Percentiles rank a stretch among this genome's conserved stretches.
Evolutionary conservation across 2,797 vertebrate species (phyloP).

Genomic region (Microctenopoma stevenorrisi): DNA sequence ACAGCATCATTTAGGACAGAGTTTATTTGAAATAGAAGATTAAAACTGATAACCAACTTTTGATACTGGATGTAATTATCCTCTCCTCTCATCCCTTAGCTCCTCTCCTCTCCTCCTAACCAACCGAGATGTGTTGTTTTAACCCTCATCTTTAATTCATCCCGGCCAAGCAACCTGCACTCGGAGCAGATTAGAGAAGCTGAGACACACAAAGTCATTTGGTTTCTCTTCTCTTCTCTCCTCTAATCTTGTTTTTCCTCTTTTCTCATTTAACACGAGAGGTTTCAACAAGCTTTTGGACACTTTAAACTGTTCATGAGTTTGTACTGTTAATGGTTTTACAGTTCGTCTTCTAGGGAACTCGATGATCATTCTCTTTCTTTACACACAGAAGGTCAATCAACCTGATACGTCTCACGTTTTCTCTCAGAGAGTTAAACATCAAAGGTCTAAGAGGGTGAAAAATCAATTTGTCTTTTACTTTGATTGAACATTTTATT

Average conservation of each 20-base stretch:
- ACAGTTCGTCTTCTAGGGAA: neutral
- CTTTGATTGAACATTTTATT: no score
- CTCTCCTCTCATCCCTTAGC: constrained; percentile 58
- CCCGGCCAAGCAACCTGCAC: constrained; percentile 78
- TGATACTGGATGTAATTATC: constrained; percentile 4
- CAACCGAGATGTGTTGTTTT: constrained; percentile 86
- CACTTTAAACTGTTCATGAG: constrained; percentile 12
- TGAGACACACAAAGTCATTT: constrained; percentile 39
- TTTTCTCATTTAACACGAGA: constrained; percentile 34
- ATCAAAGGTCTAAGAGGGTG: neutral
- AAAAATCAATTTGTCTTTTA: neutral
- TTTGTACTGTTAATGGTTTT: neutral
- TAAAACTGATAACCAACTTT: constrained; percentile 2
- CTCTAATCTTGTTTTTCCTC: constrained; percentile 53
- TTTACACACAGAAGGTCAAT: neutral
- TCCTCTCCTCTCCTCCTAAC: constrained; percentile 78
- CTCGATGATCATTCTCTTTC: neutral
- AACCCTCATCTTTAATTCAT: constrained; percentile 95
- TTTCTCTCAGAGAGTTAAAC: neutral
- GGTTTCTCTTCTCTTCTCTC: constrained; percentile 36
- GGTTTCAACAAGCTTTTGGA: constrained; percentile 31
- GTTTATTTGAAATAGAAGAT: neutral
- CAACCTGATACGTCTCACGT: neutral
- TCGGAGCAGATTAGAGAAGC: constrained; percentile 62
- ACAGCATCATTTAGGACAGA: constrained; percentile 6